Evolutionary conservation across 2,888 invertebrate genomes (phyloP).

Genomic region (Pyralis farinalis): DNA sequence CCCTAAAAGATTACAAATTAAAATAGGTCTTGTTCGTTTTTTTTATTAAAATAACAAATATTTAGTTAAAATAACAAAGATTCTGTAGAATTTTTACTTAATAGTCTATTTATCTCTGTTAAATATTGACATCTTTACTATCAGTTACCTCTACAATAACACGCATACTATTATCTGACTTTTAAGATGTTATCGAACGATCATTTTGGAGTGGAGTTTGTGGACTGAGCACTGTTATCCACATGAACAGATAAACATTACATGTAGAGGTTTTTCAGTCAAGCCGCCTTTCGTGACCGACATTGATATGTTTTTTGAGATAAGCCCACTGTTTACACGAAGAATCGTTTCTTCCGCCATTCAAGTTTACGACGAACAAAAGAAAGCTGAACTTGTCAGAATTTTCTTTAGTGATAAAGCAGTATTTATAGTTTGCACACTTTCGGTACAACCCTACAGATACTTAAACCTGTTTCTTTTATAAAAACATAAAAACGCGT

Average conservation of each 20-base stretch:
- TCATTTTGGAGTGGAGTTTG: conserved; percentile 15
- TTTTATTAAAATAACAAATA: conserved; percentile 3
- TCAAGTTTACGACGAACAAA: conserved; percentile 31
- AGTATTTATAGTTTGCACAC: conserved; percentile 18
- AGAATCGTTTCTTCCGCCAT: conserved; percentile 33
- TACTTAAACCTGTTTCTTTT: no score
- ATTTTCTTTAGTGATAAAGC: conserved; percentile 25
- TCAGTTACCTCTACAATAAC: no score
- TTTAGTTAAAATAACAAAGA: no score
- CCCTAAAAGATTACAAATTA: conserved; percentile 28
- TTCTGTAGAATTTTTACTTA: no score
- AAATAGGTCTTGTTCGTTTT: conserved; percentile 24
- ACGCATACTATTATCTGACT: no score
- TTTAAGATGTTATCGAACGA: neutral
- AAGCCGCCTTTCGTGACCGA: conserved; percentile 64
- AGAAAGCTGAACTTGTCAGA: conserved; percentile 31
- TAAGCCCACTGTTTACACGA: conserved; percentile 61
- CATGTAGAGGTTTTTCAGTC: conserved; percentile 48
- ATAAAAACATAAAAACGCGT: no score
- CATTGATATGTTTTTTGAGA: conserved; percentile 58
- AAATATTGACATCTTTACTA: no score
- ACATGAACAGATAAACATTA: conserved; percentile 49
- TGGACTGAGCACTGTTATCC: conserved; percentile 35
- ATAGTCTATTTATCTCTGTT: no score
- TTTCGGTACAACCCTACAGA: conserved; percentile 1